Percentiles rank a stretch among this genome's conserved stretches.
Conservation (phyloP, 2,888 invertebrate species). For the Heliconius charithonia region DNA sequence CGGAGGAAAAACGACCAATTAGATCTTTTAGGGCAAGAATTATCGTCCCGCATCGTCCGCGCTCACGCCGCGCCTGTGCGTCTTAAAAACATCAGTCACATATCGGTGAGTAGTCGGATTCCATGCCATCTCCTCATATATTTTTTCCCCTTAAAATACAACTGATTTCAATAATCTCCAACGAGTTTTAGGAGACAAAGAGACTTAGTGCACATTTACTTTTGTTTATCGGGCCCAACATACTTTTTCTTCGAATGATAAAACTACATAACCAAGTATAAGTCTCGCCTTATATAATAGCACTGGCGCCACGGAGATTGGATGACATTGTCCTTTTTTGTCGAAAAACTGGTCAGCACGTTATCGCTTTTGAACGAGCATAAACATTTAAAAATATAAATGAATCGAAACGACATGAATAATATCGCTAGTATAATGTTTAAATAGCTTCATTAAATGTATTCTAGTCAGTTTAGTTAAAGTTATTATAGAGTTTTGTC, state of each 20-base stretch:
- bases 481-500: neutral
- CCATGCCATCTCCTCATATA: constrained; percentile 41
- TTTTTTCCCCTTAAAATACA: constrained; percentile 41
- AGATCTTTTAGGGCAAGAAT: constrained; percentile 77
- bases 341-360: constrained; percentile 31
- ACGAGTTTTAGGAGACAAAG: constrained; percentile 39
- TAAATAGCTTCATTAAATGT: neutral
- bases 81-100: constrained; percentile 46
- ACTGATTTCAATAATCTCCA: constrained; percentile 37
- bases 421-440: constrained; percentile 19
- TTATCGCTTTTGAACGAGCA: constrained; percentile 24
- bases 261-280: constrained; percentile 41
- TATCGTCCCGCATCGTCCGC: constrained; percentile 69
- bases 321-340: constrained; percentile 62
- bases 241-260: constrained; percentile 41
- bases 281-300: constrained; percentile 65
- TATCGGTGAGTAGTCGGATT: constrained; percentile 41
- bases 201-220: constrained; percentile 38
- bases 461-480: neutral
- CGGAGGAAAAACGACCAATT: constrained; percentile 70
- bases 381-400: constrained; percentile 24
- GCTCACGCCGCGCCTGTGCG: constrained; percentile 51
- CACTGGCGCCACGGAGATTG: constrained; percentile 66
- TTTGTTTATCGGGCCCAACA: constrained; percentile 40
- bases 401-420: constrained; percentile 15